Evolutionary conservation across 1,140 invertebrate species (phyloP).

Genomic region (Octopus sinensis): DNA sequence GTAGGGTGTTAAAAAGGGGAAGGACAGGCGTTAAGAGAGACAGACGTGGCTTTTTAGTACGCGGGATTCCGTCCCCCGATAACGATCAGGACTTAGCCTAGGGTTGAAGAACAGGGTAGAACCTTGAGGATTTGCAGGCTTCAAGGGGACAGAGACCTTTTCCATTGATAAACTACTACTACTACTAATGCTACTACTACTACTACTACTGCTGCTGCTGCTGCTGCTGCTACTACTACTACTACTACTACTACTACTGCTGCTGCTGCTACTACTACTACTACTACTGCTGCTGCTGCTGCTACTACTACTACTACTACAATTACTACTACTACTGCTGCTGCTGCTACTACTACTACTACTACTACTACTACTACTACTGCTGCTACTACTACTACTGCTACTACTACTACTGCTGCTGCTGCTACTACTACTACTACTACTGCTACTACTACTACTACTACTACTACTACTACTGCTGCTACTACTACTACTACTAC

Average conservation of each 20-base stretch:
- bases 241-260: conserved; percentile 19
- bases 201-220: conserved; percentile 16
- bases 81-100: background rate
- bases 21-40: too few species aligned
- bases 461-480: conserved; percentile 18
- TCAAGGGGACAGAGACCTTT: background rate
- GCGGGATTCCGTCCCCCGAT: too few species aligned
- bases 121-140: background rate
- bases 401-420: conserved; percentile 18
- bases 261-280: conserved; percentile 18
- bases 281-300: conserved; percentile 18
- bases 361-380: conserved; percentile 17
- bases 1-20: too few species aligned
- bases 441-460: conserved; percentile 18
- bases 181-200: conserved; percentile 16
- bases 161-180: background rate
- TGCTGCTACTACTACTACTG: conserved; percentile 18
- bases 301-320: conserved; percentile 20
- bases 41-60: too few species aligned
- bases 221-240: conserved; percentile 19
- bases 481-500: conserved; percentile 19
- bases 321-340: too few species aligned
- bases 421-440: conserved; percentile 18
- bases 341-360: conserved; percentile 19
- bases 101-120: background rate